Evolutionary conservation across 2,797 vertebrate genomes (phyloP).

Genomic region (Austrolebias charrua): DNA sequence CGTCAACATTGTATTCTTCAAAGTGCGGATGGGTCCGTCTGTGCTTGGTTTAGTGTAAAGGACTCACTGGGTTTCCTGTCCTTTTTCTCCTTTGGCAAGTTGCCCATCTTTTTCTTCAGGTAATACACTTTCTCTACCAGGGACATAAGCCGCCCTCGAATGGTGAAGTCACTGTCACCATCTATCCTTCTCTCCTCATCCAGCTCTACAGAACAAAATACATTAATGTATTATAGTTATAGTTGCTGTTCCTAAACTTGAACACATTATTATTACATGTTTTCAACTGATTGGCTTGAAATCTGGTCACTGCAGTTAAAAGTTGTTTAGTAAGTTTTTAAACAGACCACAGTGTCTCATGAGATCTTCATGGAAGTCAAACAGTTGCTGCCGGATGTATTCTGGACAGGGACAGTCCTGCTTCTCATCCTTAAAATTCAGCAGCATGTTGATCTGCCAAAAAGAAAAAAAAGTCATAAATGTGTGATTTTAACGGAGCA

Average conservation of each 20-base stretch:
- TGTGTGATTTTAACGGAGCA: too few relatives aligned
- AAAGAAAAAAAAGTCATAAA: background rate
- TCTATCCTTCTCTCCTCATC: conserved; percentile 87
- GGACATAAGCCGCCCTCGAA: conserved; percentile 88
- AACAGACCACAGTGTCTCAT: conserved; percentile 90
- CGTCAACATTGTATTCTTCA: too few relatives aligned
- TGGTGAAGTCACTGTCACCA: conserved; percentile 86
- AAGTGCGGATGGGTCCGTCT: too few relatives aligned
- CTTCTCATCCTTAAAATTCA: conserved; percentile 95
- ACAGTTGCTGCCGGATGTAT: conserved; percentile 88
- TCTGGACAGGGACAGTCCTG: conserved; percentile 92
- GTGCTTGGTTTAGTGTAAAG: background rate
- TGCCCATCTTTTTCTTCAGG: conserved; percentile 88
- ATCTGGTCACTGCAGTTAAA: background rate
- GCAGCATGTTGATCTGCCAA: conserved; percentile 92
- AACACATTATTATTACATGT: background rate
- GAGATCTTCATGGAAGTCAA: conserved; percentile 94
- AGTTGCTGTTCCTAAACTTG: background rate
- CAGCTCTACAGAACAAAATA: conserved; percentile 71
- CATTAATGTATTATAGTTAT: background rate
- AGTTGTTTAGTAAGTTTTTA: background rate
- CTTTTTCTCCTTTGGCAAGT: conserved; percentile 83
- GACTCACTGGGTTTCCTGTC: conserved; percentile 86
- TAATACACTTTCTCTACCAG: conserved; percentile 92
- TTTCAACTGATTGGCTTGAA: background rate